Evolutionary conservation across 2,113 vertebrate genomes (phyloP).

Genomic region (Hipposideros armiger): DNA sequence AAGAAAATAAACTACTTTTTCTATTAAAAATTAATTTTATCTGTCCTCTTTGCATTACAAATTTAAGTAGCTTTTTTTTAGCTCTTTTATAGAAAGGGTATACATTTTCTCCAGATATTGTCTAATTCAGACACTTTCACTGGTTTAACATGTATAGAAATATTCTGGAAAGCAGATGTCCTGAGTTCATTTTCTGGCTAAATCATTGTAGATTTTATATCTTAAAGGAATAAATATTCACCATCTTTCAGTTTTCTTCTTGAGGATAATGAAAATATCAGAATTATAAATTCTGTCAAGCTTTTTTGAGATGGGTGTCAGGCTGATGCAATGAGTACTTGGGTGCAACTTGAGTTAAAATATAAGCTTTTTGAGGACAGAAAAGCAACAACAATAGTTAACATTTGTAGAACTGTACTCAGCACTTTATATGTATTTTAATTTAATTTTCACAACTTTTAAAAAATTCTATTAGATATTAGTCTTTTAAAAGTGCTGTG

Average conservation of each 20-base stretch:
- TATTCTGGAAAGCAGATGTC: background rate
- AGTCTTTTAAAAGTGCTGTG: background rate
- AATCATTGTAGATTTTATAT: constrained; percentile 1
- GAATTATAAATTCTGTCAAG: background rate
- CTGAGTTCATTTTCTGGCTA: background rate
- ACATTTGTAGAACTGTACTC: background rate
- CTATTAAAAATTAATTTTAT: background rate
- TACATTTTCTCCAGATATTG: background rate
- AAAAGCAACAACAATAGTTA: background rate
- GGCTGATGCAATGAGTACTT: background rate
- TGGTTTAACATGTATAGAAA: background rate
- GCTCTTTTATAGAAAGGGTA: background rate
- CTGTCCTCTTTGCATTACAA: background rate
- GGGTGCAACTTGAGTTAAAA: background rate
- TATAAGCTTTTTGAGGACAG: background rate
- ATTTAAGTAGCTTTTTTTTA: background rate
- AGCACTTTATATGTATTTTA: background rate
- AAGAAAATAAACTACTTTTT: background rate
- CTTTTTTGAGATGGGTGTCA: background rate
- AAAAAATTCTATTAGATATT: constrained; percentile 6
- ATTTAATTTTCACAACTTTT: background rate
- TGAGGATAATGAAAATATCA: background rate
- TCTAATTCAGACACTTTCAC: background rate
- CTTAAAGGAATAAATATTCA: background rate
- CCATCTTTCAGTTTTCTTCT: background rate